Base-by-base conservation (phyloP, 1,140 invertebrate species). In the Homalodisca vitripennis region DNA sequence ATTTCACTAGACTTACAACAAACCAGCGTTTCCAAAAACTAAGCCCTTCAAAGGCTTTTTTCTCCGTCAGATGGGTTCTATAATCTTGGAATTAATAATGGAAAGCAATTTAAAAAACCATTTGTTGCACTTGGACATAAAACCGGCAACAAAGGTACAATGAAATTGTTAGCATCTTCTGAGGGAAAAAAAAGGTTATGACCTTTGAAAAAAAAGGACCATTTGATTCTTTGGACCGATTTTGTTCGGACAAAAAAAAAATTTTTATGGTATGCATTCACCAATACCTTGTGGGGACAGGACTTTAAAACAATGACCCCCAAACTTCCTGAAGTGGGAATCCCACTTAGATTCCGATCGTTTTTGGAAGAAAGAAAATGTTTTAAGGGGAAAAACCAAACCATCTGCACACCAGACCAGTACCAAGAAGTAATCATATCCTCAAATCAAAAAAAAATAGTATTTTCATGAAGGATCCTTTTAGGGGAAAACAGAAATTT, bases 261-360 rank as follows among this genome's bases (percentile, higher is more conserved):
- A 70, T 41, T 70, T 70, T 66, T 55, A n/a, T 70, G 47, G 57
- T 70, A 63, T 70, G 41, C 63, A 17, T 67, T 3, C 17, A 70
- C 48, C 69, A 70, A 66, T 68, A 70, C 53, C 22, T 66, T 22
- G 12, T 69, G 27, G 22, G n/a, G n/a, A n/a, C n/a, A n/a, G n/a
- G n/a, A n/a, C n/a, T n/a, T n/a, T n/a, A n/a, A n/a, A 24, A 55
- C 27, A 31, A 62, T 70, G 22, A 34, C 67, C 20, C 69, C 67
- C 48, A 67, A 70, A 41, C 66, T 70, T 34, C 63, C 62, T 46
- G 69, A 70, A 67, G 69, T 70, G 17, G 69, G 69, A 70, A 31
- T 32, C 69, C 20, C 66, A 66, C 53, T 66, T 70, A 32, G 63
- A 70, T 41, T 70, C 62, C 17, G 63, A 70, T 66, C 31, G 69